A percentile compares a stretch with the other conserved stretches of the same genome.
Evolutionary conservation across 2,113 vertebrate species (phyloP).

Genomic region (Edolisoma coerulescens): DNA sequence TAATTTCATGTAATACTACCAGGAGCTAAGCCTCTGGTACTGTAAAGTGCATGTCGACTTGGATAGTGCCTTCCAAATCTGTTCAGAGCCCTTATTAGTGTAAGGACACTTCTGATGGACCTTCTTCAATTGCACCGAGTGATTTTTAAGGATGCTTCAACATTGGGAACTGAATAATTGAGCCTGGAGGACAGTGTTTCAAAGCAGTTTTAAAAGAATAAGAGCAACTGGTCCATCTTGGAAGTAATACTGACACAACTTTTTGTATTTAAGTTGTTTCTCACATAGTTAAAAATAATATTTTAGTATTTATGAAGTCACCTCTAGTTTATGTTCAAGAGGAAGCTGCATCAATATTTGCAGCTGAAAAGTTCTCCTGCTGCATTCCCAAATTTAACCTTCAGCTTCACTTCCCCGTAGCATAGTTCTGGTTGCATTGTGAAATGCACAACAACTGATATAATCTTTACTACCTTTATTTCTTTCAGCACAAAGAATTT

Average conservation of each 20-base stretch:
- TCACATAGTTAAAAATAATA: slow-evolving; percentile 17
- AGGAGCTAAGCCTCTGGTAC: not conserved
- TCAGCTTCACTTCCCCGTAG: slow-evolving; percentile 9
- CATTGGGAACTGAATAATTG: not conserved
- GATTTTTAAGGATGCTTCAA: not conserved
- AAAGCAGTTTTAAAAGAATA: slow-evolving; percentile 23
- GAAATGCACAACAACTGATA: slow-evolving; percentile 28
- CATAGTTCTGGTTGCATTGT: slow-evolving; percentile 34
- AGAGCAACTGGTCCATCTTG: slow-evolving; percentile 6
- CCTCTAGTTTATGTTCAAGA: slow-evolving; percentile 14
- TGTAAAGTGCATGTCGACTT: not conserved
- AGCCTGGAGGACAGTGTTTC: not conserved
- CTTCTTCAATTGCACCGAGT: not conserved
- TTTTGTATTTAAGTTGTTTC: slow-evolving; percentile 27
- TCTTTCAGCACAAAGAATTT: not conserved
- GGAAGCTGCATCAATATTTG: slow-evolving; percentile 13
- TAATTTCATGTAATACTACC: not conserved
- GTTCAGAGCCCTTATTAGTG: not conserved
- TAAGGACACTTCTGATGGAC: not conserved
- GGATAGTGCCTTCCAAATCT: not conserved
- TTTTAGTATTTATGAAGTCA: slow-evolving; percentile 43
- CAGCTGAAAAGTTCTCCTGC: slow-evolving; percentile 44
- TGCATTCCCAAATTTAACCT: slow-evolving; percentile 41
- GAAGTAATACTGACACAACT: not conserved
- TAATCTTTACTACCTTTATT: not conserved